Base-by-base conservation (phyloP, 2,113 vertebrate species). In the Emydocephalus ijimae region DNA sequence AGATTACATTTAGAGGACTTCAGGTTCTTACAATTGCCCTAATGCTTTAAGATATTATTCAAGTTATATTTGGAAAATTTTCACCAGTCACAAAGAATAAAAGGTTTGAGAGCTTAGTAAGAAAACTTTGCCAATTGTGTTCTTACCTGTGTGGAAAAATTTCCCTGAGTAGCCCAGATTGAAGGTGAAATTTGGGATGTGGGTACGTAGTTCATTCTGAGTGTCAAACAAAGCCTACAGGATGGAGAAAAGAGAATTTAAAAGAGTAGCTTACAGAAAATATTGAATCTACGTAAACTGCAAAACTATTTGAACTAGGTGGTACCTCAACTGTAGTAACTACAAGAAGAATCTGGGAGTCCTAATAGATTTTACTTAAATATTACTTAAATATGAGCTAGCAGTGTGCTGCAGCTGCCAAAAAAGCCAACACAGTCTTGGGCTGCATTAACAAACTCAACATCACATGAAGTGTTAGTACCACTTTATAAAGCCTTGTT, bases 91-190 rank as follows among this genome's bases (percentile, higher is more conserved):
- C 34, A 45, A 6, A 89, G 43, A 81, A 5, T 45, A 23, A 92
- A 61, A 54, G 9, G 11, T 4, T 34, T 15, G 7, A 52, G 55
- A 24, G 21, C 7, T 45, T 74, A 89, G 4, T 4, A 92, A 59
- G 88, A 14, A 24, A 86, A 69, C 39, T 48, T 21, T 24, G 48
- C 12, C 1, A 15, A 8, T 6, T 24, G 2, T 21, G 21, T 21
- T 89, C 98, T 97, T 97, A 99, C 99, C 99, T 96, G 99, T 99
- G 94, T 99, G 99, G 96, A 99, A 99, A 97, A 99, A 99, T 98
- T 99, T 99, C 97, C 99, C 99, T 96, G 99, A 99, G 98, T 99
- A 99, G 96, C 99, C 99, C 97, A 99, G 98, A 98, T 99, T 99
- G 98, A 99, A 99, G 95, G 99, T 99, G 97, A 99, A 99, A 97